A percentile compares a stretch with the other conserved stretches of the same genome.
phyloP scores from a whole-genome alignment of 2,113 vertebrate species.

The Bothrops jararaca region DNA sequence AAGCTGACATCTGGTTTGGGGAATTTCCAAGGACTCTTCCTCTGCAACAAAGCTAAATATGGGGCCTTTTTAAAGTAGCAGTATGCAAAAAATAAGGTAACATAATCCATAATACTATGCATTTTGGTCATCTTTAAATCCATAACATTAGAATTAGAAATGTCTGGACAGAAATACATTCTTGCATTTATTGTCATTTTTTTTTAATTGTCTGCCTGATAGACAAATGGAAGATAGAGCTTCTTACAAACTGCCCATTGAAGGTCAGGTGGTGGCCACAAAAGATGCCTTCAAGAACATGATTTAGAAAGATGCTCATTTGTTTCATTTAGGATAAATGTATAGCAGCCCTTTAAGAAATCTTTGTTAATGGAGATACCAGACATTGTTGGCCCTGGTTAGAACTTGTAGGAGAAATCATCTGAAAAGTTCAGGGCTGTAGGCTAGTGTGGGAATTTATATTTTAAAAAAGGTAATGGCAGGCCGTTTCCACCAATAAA shows the following conservation, averaged over 20 bases:
- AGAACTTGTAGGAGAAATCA: background rate
- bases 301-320: background rate
- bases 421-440: background rate
- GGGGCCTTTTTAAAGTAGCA: background rate
- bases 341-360: background rate
- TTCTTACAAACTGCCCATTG: background rate
- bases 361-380: background rate
- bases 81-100: background rate
- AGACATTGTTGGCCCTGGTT: background rate
- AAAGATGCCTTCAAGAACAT: background rate
- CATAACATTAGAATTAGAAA: background rate
- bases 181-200: background rate
- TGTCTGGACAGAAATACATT: background rate
- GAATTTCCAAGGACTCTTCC: constrained; percentile 24
- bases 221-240: background rate
- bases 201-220: background rate
- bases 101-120: background rate
- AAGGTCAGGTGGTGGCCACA: background rate
- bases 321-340: background rate
- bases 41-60: constrained; percentile 30
- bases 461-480: background rate
- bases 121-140: background rate
- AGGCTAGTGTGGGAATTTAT: background rate
- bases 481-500: background rate
- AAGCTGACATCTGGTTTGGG: constrained; percentile 27